Evolutionary conservation across 2,888 invertebrate genomes (phyloP), one percentile per base, ranked within the genome.

Genomic region (Mythimna pallens): DNA sequence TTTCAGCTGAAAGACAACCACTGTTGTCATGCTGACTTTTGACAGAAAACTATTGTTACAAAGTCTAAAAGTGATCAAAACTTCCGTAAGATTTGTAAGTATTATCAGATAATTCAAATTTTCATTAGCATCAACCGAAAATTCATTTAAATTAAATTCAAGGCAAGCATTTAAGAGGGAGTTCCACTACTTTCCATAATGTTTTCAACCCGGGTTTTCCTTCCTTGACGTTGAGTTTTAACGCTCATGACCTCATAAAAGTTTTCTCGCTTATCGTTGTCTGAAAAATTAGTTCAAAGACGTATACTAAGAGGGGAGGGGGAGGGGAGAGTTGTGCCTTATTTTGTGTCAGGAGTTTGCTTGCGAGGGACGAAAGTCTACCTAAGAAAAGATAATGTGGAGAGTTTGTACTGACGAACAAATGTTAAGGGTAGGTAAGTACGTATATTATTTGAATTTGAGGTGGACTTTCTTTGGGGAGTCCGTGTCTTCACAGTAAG

Each of bases 261-360:
- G 78, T 83, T 81, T 61, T 78, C 66, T 70, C 76, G 70, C 69
- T 78, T 81, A 85, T 76, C 81, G 72, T 74, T 65, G 63, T 72
- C 83, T 87, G 88, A 90, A 89, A 90, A 91, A 91, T 90, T 89
- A 85, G 90, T 83, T 72, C 76, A 69, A 81, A 85, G 83, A 80
- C 79, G 79, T 72, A 66, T 64, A 77, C 70, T 67, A 69, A 74
- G 68, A 64, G 73, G 69, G 65, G 30, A 34, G 36, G 25, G 55
- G 25, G 54, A 25, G 34, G 65, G 55, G 57, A 47, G 22, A 50
- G 58, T 64, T 30, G 34, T 64, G 34, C 47, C 62, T 47, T 71
- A 65, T 71, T 78, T 65, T 63, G 70, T 78, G 69, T 64, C 64
- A 61, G 47, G 43, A 40, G 50, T 67, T 47, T 40, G 20, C 25